Conservation (phyloP, 2,888 invertebrate species). For the Heteropelma amictum region DNA sequence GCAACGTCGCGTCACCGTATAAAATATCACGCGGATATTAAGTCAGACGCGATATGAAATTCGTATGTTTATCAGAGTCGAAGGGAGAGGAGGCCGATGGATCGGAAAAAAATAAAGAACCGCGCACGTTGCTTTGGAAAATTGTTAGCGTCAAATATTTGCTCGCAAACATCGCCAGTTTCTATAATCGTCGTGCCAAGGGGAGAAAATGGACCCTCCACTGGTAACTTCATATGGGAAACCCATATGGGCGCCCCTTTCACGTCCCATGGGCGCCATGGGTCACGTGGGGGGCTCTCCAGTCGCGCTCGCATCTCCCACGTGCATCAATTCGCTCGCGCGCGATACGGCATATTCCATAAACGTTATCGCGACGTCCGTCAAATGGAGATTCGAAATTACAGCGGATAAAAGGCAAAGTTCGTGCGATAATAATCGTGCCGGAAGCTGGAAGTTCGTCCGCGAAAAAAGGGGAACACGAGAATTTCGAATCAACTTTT, state of each 20-base stretch:
- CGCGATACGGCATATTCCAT: constrained; percentile 43
- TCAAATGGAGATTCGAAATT: constrained; percentile 45
- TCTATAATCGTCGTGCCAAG: constrained; percentile 7
- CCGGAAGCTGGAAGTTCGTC: too few relatives aligned
- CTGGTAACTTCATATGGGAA: too few relatives aligned
- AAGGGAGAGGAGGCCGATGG: neutral
- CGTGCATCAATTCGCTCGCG: too few relatives aligned
- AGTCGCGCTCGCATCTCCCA: constrained; percentile 36
- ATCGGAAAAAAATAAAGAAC: constrained; percentile 60
- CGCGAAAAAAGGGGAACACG: too few relatives aligned
- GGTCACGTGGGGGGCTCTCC: constrained; percentile 19
- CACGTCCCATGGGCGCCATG: constrained; percentile 42
- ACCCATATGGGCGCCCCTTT: constrained; percentile 13
- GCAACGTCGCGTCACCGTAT: constrained; percentile 12
- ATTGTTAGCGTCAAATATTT: constrained; percentile 72
- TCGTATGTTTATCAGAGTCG: neutral
- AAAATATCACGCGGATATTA: neutral
- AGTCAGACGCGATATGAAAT: neutral
- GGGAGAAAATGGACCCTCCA: too few relatives aligned
- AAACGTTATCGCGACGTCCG: constrained; percentile 7
- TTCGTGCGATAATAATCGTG: too few relatives aligned
- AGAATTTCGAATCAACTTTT: too few relatives aligned
- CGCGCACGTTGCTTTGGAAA: constrained; percentile 67
- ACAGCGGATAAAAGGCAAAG: neutral
- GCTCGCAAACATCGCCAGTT: constrained; percentile 63